Evolutionary conservation across 2,797 vertebrate genomes (phyloP).

Genomic region (Syngnathus acus): DNA sequence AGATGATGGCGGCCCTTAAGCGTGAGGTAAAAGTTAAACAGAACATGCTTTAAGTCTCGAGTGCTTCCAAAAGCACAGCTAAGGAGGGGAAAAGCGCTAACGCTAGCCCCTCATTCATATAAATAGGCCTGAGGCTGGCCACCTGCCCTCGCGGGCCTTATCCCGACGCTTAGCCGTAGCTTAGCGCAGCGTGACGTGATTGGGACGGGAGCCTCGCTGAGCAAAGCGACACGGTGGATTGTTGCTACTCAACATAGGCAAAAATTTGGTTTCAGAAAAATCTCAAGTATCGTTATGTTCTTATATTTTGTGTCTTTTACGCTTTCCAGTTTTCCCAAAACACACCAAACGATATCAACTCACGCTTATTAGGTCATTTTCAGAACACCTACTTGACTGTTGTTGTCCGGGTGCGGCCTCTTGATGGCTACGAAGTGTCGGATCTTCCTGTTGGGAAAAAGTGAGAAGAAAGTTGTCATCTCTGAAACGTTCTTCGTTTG

Average conservation of each 20-base stretch:
- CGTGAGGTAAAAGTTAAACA: slow-evolving; percentile 33
- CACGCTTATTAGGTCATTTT: not conserved
- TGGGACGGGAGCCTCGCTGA: slow-evolving; percentile 47
- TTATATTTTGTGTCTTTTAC: not conserved
- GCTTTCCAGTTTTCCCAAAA: too few species aligned
- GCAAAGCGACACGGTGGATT: slow-evolving; percentile 41
- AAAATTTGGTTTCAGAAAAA: not conserved
- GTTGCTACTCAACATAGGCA: not conserved
- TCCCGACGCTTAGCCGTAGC: slow-evolving; percentile 52
- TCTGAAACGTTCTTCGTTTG: not conserved
- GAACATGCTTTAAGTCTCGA: slow-evolving; percentile 26
- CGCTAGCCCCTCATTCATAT: slow-evolving; percentile 42
- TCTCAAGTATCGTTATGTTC: too few species aligned
- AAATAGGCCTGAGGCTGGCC: slow-evolving; percentile 59
- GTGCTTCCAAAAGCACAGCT: slow-evolving; percentile 25
- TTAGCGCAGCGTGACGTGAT: slow-evolving; percentile 53
- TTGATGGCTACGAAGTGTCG: slow-evolving; percentile 93
- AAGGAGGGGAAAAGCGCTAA: slow-evolving; percentile 32
- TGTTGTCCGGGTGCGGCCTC: slow-evolving; percentile 83
- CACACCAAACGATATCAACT: too few species aligned
- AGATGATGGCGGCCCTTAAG: slow-evolving; percentile 31
- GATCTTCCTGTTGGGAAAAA: slow-evolving; percentile 78
- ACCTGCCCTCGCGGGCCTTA: slow-evolving; percentile 46
- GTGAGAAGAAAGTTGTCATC: slow-evolving; percentile 10
- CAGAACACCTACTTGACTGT: slow-evolving; percentile 76